Evolutionary conservation across 2,797 vertebrate genomes (phyloP), one percentile per base, ranked within the genome.

Genomic region (Gadopsis bispinosus): DNA sequence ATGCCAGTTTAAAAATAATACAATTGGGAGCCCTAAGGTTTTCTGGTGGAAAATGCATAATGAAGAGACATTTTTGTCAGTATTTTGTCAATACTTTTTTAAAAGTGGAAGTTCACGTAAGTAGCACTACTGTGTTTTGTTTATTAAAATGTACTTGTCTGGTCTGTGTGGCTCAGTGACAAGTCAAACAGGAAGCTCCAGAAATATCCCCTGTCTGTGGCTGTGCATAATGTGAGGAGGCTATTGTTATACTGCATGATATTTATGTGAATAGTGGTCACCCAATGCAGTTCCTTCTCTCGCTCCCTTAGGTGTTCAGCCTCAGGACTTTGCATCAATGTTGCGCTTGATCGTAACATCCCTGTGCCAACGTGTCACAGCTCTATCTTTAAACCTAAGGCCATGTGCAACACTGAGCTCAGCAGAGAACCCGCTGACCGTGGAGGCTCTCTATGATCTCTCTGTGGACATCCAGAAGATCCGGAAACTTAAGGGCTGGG

Each of bases 381-480:
- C 41, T 63, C 69, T 87, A 6, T 73, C 83, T 8, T n/a, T 88
- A 45, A 79, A 48, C 66, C 45, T 73, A 20, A 89, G 91, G 64
- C 29, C 69, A 17, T 93, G 82, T 73, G 83, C 76, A 4, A 90
- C 87, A 0, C 54, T 80, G 62, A 83, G 43, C 79, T 83, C 86
- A 17, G 72, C 58, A n/a, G 98, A 99, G 92, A 98, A 99, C 79
- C 91, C 89, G 58, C 89, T 88, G 80, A 96, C 96, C 0, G 85
- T 98, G 1, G 93, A 96, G 70, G 93, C 86, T 53, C 95, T 99
- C 45, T 92, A 85, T 41, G 84, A 90, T 29, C 89, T 98, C 61
- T 96, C 95, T 4, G 96, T 98, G n/a, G 96, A 99, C 75, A 29
- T 99, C 77, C 94, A 92, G 9, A 99, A 97, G 83, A 93, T 99